Evolutionary conservation across 2,797 vertebrate genomes (phyloP).

Genomic region (Sebastiscus albofasciatus): DNA sequence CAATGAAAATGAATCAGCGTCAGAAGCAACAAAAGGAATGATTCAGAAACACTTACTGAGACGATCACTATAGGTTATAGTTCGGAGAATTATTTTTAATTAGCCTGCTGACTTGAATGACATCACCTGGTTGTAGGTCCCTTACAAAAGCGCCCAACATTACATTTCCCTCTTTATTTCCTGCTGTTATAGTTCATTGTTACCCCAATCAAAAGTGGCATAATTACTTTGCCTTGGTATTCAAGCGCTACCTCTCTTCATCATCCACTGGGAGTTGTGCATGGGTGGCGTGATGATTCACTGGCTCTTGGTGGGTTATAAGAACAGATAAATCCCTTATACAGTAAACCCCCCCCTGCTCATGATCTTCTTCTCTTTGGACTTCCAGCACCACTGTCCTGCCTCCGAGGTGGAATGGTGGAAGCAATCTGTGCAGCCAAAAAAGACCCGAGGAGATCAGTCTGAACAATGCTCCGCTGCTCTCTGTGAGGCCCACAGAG

Average conservation of each 20-base stretch:
- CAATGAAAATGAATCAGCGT: constrained; percentile 55
- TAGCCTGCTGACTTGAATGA: constrained; percentile 5
- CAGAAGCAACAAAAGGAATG: constrained; percentile 50
- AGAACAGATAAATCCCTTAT: constrained; percentile 34
- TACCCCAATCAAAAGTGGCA: constrained; percentile 21
- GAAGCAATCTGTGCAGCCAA: constrained; percentile 60
- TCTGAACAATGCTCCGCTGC: constrained; percentile 64
- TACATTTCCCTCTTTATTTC: constrained; percentile 3
- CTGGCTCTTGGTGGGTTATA: constrained; percentile 17
- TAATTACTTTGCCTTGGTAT: neutral
- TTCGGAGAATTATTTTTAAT: constrained; percentile 40
- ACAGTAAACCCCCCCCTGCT: constrained; percentile 27
- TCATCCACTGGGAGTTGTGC: neutral
- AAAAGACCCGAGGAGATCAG: constrained; percentile 59
- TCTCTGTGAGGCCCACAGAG: constrained; percentile 34
- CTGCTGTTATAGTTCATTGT: constrained; percentile 5
- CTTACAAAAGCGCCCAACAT: constrained; percentile 9
- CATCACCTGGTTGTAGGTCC: neutral
- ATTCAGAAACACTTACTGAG: constrained; percentile 33
- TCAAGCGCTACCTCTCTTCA: neutral
- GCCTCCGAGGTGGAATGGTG: constrained; percentile 42
- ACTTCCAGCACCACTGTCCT: constrained; percentile 51
- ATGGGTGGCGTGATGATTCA: constrained; percentile 3
- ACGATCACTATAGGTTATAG: neutral
- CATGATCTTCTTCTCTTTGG: constrained; percentile 42